These are phyloP conservation scores for Sebastiscus tertius DNA, from an alignment of 2,797 vertebrate species.

Conservation along the genomic window DNA sequence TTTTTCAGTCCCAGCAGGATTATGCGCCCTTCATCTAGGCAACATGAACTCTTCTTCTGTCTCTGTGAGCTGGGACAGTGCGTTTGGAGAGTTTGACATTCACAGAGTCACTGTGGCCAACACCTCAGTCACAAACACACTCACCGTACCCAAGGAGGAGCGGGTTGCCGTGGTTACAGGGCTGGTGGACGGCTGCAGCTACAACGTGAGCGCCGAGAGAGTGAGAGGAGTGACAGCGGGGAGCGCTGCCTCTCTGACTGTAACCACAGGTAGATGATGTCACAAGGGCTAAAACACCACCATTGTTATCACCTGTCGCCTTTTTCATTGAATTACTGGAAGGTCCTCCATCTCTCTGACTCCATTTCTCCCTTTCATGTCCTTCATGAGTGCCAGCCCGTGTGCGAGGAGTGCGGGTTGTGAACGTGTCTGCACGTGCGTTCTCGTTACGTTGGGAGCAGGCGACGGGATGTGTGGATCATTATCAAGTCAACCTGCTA, in stretches of 20 bases:
- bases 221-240: constrained; percentile 78
- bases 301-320: not conserved
- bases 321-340: constrained; percentile 18
- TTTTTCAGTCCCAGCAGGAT: constrained; percentile 82
- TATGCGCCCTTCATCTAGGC: constrained; percentile 81
- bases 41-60: constrained; percentile 80
- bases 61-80: constrained; percentile 82
- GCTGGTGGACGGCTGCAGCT: constrained; percentile 83
- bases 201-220: constrained; percentile 84
- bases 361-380: constrained; percentile 13
- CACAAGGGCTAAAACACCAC: not conserved
- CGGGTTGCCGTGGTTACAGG: constrained; percentile 77
- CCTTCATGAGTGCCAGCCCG: constrained; percentile 54
- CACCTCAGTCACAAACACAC: constrained; percentile 54
- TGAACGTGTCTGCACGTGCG: constrained; percentile 56
- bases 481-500: constrained; percentile 82
- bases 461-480: constrained; percentile 77
- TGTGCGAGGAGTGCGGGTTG: constrained; percentile 50
- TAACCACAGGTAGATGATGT: constrained; percentile 80
- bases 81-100: constrained; percentile 84
- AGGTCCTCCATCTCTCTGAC: constrained; percentile 25
- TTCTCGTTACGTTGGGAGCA: constrained; percentile 86
- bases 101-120: constrained; percentile 80
- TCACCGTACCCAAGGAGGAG: constrained; percentile 69
- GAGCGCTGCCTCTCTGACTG: constrained; percentile 67